A percentile compares a stretch with the other conserved stretches of the same genome.
phyloP scores from a whole-genome alignment of 2,113 vertebrate genomes.

The Antechinus flavipes region DNA sequence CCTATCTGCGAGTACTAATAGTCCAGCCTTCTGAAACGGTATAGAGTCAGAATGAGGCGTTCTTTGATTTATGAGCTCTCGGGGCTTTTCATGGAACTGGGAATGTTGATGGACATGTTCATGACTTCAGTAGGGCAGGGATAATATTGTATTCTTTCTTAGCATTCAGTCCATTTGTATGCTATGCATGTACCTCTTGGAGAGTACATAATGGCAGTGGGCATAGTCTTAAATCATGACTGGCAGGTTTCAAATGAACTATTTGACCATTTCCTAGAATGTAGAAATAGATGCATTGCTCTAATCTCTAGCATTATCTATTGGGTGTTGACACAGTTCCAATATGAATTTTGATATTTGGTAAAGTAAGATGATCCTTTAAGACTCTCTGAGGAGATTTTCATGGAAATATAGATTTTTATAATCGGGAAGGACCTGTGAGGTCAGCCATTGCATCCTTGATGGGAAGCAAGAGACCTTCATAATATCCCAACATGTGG shows the following conservation, averaged over 20 bases:
- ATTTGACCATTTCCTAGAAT: constrained; percentile 63
- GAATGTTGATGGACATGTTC: constrained; percentile 37
- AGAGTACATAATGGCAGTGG: constrained; percentile 5
- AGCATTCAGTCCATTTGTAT: constrained; percentile 1
- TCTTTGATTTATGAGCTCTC: neutral
- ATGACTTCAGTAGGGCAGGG: constrained; percentile 19
- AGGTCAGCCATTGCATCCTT: neutral
- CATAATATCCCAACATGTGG: neutral
- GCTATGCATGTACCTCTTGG: neutral
- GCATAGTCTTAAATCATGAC: constrained; percentile 65
- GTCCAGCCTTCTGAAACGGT: neutral
- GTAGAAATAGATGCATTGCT: constrained; percentile 41
- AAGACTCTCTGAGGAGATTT: constrained; percentile 52
- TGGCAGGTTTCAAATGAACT: constrained; percentile 48
- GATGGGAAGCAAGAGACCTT: neutral
- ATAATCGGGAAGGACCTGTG: neutral
- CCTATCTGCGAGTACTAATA: neutral
- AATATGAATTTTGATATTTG: constrained; percentile 39
- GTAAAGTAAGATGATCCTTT: constrained; percentile 56
- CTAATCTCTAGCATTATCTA: constrained; percentile 18
- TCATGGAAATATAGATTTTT: neutral
- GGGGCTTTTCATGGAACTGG: neutral
- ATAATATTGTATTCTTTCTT: constrained; percentile 31
- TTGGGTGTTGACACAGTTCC: constrained; percentile 53
- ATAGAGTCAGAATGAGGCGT: neutral